Base-by-base conservation (phyloP, 1,140 invertebrate species). In the Latrodectus geometricus region DNA sequence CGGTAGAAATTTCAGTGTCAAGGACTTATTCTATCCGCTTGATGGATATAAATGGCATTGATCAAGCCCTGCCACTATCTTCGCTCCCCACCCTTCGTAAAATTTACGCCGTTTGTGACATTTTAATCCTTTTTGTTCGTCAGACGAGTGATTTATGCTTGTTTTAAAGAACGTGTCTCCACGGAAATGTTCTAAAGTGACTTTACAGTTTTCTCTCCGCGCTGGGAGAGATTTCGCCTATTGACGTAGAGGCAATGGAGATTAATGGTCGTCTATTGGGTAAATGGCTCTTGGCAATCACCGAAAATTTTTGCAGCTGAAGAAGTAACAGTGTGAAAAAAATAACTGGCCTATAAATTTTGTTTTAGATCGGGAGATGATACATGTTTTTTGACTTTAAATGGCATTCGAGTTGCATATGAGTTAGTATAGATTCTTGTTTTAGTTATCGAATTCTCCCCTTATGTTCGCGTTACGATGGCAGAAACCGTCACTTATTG, bases 41-140 rank as follows among this genome's bases (percentile, higher is more conserved):
- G 78, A 70, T 80, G 66, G 78, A 70, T 70, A 80, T 80, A 80
- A 80, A 80, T 80, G 78, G 49, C 65, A 15, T 80, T 80, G 78
- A 80, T 80, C 78, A 70, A 23, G 66, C 65, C 17, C 78, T 80
- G 78, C 78, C 78, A 70, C 65, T 21, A 15, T 15, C 66, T 70
- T 35, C 49, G 3, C 12, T 54, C 5, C 49, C 4, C 23, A 2
- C 65, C 8, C 23, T 15, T 11, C 35, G 14, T 0, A 70, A 20
- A 80, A 52, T 80, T 80, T 54, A 21, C 78, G 78, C 78, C 66
- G 48, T 80, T 54, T 80, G 66, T 80, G 78, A 80, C 78, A 80
- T n/a, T 80, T 80, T 80, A 80, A 80, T 80, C 78, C 78, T 80
- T 80, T 78, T 80, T 80, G 78, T 80, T 80, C 66, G 49, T 66